Evolutionary conservation across 2,797 vertebrate species (phyloP), one percentile per base, ranked within the genome.

Genomic region (Spinus pinus): DNA sequence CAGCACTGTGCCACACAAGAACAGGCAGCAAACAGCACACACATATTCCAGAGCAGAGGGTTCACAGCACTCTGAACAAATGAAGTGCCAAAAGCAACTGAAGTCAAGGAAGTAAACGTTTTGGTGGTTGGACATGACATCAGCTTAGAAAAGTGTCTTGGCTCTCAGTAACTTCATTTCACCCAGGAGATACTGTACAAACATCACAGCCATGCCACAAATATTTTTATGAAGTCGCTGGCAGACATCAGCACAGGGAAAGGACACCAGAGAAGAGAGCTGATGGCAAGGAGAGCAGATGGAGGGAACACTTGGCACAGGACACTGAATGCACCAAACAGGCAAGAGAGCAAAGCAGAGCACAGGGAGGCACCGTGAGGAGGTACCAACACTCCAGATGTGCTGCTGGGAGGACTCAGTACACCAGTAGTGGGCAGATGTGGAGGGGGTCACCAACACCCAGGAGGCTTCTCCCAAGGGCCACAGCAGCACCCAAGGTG

Each of bases 271-370:
- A 57, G 50, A 30, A 69, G 15, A 88, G 28, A 58, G 31, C 23
- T 62, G 57, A n/a, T 2, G 12, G 70, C 46, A 58, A 79, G 50
- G 67, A 24, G n/a, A 58, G 50, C 61, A 67, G 51, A 10, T 0
- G 6, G 56, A 50, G 31, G 53, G 69, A 75, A n/a, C 28, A 30
- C 6, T 0, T 9, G 39, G 70, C 62, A n/a, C 21, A 9, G 50
- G 39, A 54, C 58, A 13, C 0, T 5, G n/a, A 46, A 64, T 1
- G 12, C 49, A 35, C 15, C 2, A 0, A 64, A 57, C 0, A 42
- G 39, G 42, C 3, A 14, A 7, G 14, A 73, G 9, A 10, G 41
- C 24, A 23, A 11, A 62, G 42, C 54, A 50, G 14, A 31, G 51
- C 25, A 33, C 23, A 20, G 12, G 62, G 12, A 66, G 37, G 62